Conservation (phyloP, 1,140 invertebrate species). For the Lanistes nyassanus region DNA sequence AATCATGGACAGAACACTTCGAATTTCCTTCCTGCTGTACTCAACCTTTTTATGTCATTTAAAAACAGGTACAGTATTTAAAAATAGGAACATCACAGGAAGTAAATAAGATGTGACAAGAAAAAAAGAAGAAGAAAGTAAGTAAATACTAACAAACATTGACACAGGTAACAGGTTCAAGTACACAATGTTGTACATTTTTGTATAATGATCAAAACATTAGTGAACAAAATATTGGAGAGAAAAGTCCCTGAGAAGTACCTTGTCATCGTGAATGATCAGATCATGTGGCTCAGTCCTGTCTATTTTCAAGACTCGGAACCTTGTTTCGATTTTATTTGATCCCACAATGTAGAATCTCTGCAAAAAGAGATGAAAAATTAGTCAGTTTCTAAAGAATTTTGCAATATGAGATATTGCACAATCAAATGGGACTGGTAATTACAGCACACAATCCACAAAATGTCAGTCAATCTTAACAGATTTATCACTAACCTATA, state of each 20-base stretch:
- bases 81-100: neutral
- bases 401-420: too few species aligned
- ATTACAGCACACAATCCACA: too few species aligned
- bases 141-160: neutral
- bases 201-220: neutral
- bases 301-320: slow-evolving; percentile 93
- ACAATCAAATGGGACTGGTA: too few species aligned
- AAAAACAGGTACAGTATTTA: neutral
- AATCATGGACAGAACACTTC: slow-evolving; percentile 84
- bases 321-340: slow-evolving; percentile 91
- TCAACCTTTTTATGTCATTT: slow-evolving; percentile 75
- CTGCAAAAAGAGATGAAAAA: slow-evolving; percentile 59
- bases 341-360: slow-evolving; percentile 92
- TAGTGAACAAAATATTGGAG: neutral
- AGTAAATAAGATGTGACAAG: neutral
- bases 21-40: slow-evolving; percentile 88
- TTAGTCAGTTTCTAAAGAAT: slow-evolving; percentile 16
- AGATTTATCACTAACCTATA: too few species aligned
- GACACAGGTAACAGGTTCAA: too few species aligned
- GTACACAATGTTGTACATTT: too few species aligned
- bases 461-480: too few species aligned
- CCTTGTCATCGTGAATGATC: slow-evolving; percentile 86
- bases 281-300: slow-evolving; percentile 86
- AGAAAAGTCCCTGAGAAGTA: slow-evolving; percentile 35
- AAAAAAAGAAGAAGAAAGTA: neutral